Conservation (phyloP, 2,113 vertebrate species). For the Orthonyx spaldingii region DNA sequence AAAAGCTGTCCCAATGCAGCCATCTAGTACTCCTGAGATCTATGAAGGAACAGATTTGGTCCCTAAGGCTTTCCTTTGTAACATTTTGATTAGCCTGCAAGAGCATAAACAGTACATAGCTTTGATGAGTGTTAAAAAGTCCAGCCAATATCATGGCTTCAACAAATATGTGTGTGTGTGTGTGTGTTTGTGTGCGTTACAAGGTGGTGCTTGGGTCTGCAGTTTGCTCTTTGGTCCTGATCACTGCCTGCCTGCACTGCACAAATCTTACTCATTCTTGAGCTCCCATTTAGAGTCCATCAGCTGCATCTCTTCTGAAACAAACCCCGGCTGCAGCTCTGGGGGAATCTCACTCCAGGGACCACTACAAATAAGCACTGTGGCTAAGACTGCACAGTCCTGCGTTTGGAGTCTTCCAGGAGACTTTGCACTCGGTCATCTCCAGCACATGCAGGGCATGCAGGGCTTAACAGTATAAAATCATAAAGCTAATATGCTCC, state of each 20-base stretch:
- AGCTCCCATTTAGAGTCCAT: not conserved
- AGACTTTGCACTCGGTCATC: not conserved
- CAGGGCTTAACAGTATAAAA: not conserved
- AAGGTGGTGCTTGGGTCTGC: not conserved
- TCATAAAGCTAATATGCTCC: not conserved
- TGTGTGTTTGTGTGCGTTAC: not conserved
- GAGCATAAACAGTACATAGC: not conserved
- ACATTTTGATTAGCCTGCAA: not conserved
- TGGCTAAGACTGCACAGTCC: not conserved
- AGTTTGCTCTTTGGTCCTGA: accelerated
- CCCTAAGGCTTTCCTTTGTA: not conserved
- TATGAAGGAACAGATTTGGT: not conserved
- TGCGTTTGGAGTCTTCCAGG: not conserved
- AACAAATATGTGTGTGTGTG: not conserved
- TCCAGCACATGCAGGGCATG: not conserved
- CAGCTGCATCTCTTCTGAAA: not conserved
- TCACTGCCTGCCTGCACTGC: not conserved
- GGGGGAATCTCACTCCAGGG: not conserved
- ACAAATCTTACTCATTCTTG: not conserved
- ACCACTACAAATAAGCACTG: not conserved
- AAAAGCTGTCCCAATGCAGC: not conserved
- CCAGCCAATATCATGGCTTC: not conserved
- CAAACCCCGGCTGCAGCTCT: not conserved
- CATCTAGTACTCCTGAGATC: not conserved
- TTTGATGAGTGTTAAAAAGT: not conserved